phyloP scores from a whole-genome alignment of 1,140 invertebrate genomes.

The Antheraea mylitta region DNA sequence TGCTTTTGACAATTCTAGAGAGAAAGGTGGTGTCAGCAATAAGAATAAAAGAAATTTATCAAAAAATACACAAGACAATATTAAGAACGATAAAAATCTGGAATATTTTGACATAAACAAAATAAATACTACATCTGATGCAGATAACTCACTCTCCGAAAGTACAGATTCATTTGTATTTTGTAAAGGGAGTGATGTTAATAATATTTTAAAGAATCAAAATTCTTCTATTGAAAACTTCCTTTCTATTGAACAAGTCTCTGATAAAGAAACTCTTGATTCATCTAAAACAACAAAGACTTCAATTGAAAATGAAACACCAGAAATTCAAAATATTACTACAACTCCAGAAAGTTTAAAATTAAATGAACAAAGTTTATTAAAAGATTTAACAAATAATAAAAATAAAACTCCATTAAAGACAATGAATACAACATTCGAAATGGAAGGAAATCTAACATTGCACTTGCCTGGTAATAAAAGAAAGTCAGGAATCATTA shows the following conservation, averaged over 20 bases:
- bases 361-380: not conserved
- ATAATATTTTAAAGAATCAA: not conserved
- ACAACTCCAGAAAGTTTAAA: not conserved
- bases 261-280: not conserved
- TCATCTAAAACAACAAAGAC: not conserved
- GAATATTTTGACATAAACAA: not conserved
- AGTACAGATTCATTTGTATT: conserved; percentile 1
- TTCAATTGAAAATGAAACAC: not conserved
- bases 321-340: not conserved
- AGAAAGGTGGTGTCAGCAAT: not conserved
- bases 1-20: conserved; percentile 53
- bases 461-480: not conserved
- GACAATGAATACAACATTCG: not conserved
- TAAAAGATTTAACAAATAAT: not conserved
- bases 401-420: not conserved
- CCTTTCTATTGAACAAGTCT: not conserved
- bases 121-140: not conserved
- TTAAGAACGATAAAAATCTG: not conserved
- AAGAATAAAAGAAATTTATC: not conserved
- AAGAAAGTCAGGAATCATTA: conserved; percentile 11
- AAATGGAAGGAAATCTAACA: not conserved
- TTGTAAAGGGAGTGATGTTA: not conserved
- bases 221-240: not conserved
- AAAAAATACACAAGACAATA: not conserved
- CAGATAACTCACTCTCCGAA: not conserved